Evolutionary conservation across 2,113 vertebrate species (phyloP).

Genomic region (Caretta caretta): DNA sequence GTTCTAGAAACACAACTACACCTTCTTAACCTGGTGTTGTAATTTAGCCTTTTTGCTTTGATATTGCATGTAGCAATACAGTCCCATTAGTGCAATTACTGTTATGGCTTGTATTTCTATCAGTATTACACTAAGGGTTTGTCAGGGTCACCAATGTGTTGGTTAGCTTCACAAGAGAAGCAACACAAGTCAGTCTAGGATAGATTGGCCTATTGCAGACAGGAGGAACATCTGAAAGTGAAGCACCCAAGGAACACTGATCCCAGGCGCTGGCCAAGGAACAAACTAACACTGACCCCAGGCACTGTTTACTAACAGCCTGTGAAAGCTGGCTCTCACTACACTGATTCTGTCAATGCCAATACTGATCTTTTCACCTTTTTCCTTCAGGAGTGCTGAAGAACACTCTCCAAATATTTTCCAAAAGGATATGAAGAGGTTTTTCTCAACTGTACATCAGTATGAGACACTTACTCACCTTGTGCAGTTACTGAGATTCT

Average conservation of each 20-base stretch:
- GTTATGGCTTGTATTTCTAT: too few species aligned
- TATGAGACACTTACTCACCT: too few species aligned
- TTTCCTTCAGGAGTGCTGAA: neutral
- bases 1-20: neutral
- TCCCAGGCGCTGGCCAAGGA: neutral
- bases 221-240: neutral
- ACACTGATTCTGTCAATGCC: fast-evolving
- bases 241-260: neutral
- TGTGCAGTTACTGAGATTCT: too few species aligned
- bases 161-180: neutral
- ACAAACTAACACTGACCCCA: neutral
- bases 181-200: neutral
- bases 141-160: too few species aligned
- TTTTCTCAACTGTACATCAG: neutral
- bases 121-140: too few species aligned
- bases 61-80: too few species aligned
- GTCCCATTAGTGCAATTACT: too few species aligned
- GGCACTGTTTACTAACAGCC: neutral
- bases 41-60: too few species aligned
- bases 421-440: neutral
- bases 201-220: neutral
- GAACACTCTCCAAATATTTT: neutral
- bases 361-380: neutral
- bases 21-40: too few species aligned
- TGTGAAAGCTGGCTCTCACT: neutral